A percentile compares a stretch with the other conserved stretches of the same genome.
Conservation (phyloP, 2,888 invertebrate species). For the Rhodophaea formosa region DNA sequence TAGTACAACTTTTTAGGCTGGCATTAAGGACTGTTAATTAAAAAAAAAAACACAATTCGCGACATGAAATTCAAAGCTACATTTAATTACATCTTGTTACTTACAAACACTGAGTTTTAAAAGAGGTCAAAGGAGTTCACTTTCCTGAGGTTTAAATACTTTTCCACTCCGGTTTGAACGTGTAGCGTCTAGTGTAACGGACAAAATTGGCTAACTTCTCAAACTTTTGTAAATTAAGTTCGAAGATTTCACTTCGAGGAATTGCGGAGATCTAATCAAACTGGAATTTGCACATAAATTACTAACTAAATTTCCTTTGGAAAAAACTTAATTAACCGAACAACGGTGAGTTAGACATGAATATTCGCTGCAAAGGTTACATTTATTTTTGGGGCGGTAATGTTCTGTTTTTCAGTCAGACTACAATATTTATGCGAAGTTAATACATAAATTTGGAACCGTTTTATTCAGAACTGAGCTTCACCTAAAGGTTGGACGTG, state of each 20-base stretch:
- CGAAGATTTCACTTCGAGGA: background rate
- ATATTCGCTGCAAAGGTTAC: background rate
- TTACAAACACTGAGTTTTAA: background rate
- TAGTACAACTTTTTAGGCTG: no score
- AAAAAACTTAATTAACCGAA: background rate
- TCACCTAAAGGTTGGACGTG: no score
- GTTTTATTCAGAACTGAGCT: no score
- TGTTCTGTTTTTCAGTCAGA: background rate
- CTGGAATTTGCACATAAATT: background rate
- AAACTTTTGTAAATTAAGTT: conserved; percentile 8
- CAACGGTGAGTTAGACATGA: background rate
- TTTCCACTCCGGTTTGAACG: background rate
- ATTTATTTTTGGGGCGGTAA: background rate
- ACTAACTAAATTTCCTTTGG: background rate
- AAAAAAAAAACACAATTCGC: no score
- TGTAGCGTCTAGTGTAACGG: background rate
- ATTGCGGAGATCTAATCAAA: background rate
- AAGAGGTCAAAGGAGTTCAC: background rate
- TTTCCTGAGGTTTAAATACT: conserved; percentile 3
- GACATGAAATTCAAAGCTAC: background rate
- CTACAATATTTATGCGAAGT: no score
- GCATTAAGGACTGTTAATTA: no score
- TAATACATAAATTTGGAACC: no score
- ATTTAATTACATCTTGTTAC: background rate
- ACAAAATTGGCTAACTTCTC: conserved; percentile 5